Base-by-base conservation (phyloP, 1,140 invertebrate species). In the Trichonephila clavata region DNA sequence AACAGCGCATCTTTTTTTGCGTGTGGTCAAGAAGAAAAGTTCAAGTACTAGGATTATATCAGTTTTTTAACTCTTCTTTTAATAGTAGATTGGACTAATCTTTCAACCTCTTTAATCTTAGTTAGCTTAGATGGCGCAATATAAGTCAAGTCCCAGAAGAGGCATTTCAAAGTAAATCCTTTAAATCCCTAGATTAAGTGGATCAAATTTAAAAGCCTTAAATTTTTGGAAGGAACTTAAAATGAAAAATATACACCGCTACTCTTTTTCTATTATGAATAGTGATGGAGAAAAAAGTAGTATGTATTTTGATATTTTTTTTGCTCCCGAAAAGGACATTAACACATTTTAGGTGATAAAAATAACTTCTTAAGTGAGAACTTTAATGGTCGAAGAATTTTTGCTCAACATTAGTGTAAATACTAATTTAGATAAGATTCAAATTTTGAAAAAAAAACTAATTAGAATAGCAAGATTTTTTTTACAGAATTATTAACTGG, bases 381-480 rank as follows among this genome's bases (percentile, higher is more conserved):
- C 68, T 32, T 77, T 77, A 71, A 71, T 27, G 68, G 68, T 3
- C 24, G 7, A 71, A 71, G 68, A 71, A 71, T 71, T 71, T 71
- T 24, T 32, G 68, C 27, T 27, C 24, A 16, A 77, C 68, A 77
- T 77, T 77, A 77, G 68, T 32, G 68, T 77, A 39, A 77, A 77
- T 77, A 77, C 27, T 77, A 77, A 77, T 77, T 77, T 77, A 77
- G 27, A 77, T 77, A 77, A 77, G 68, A 27, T 71, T 24, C 68
- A 8, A 71, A 71, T 32, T 77, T 77, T 77, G 68, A 39, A 77
- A 18, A 71, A 71, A 16, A 13, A 77, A 21, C 13, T 27, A 77
- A 77, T 39, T 14, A 77, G 27, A 77, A 77, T 32, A 27, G 24
- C 61, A 63, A 18, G 21, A 61, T 32, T 71, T 32, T 32, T 27